Base-by-base conservation (phyloP, 2,797 vertebrate genomes). In the Acrocephalus scirpaceus region DNA sequence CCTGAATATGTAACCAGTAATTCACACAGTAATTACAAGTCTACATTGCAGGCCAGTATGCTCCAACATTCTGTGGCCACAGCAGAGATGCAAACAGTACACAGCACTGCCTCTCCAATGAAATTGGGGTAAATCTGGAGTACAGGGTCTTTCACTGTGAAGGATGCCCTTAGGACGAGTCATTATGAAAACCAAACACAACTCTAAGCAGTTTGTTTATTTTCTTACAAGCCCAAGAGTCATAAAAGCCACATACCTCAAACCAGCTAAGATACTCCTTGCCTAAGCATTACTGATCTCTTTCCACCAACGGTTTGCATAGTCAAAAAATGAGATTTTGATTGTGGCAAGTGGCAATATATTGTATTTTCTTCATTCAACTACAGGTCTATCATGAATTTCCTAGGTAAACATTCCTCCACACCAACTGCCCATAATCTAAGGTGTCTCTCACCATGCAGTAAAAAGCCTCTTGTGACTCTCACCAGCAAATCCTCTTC, bases 401-500 rank as follows among this genome's bases (percentile, higher is more conserved):
- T 78, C 47, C 38, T 16, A 69, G 25, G 19, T 11, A 62, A 72
- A 72, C 61, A 27, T 29, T 38, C 45, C 90, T 61, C 77, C 23
- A 34, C 75, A 47, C 34, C 45, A 38, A 44, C 12, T 20, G 38
- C 10, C 50, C 54, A 13, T 11, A 50, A 79, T 29, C 48, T 45
- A 48, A 91, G 75, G 88, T 77, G 56, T 86, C 95, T 97, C 96
- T 92, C 92, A 45, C 92, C 93, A 88, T 36, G 62, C 75, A 86
- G 36, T 7, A 70, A 61, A 95, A 88, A 95, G 66, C 79, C 58
- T 54, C 93, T 48, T n/a, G 50, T 62, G 58, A 89, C 57, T 16
- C 17, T 2, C 47, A 27, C 88, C 67, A 61, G 75, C 67, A 90
- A 94, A 88, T 91, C 72, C 64, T 84, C 87, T 86, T 65, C 64